Evolutionary conservation across 37 sponge, comb jelly and placozoan species (phyloP).

Genomic region (Chondrilla cf. caribensis): DNA sequence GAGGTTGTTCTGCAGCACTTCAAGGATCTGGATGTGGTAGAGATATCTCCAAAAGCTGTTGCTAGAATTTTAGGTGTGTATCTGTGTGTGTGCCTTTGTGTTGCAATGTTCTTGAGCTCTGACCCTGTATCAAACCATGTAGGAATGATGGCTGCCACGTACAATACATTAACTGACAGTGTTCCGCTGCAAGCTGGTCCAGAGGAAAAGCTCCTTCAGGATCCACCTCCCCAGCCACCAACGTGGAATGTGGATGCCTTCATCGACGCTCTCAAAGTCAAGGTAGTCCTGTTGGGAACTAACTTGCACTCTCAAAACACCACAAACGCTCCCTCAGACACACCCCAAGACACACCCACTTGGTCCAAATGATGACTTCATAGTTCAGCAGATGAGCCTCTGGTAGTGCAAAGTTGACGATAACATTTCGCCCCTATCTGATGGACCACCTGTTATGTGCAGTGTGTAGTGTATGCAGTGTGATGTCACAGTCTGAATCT

Average conservation of each 20-base stretch:
- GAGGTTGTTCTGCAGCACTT: constrained; percentile 77
- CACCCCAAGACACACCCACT: too few relatives aligned
- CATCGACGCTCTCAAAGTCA: constrained; percentile 57
- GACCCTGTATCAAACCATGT: not conserved
- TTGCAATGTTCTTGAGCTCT: not conserved
- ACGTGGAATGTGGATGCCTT: constrained; percentile 87
- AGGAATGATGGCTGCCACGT: constrained; percentile 83
- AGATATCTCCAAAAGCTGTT: constrained; percentile 67
- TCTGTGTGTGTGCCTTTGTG: too few relatives aligned
- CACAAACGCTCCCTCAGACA: too few relatives aligned
- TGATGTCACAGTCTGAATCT: not conserved
- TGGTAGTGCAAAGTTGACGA: not conserved
- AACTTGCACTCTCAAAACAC: too few relatives aligned
- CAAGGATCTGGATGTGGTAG: constrained; percentile 65
- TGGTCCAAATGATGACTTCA: constrained; percentile 6
- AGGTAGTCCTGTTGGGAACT: constrained; percentile 23
- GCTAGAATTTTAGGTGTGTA: constrained; percentile 78
- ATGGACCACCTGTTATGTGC: not conserved
- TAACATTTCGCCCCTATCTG: constrained; percentile 19
- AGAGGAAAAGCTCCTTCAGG: constrained; percentile 34
- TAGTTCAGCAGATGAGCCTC: not conserved
- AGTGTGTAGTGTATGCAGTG: too few relatives aligned
- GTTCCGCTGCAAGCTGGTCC: constrained; percentile 57
- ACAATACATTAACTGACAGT: constrained; percentile 57
- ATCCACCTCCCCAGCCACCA: constrained; percentile 38